Evolutionary conservation across 2,797 vertebrate genomes (phyloP).

Genomic region (Arremon brunneinucha): DNA sequence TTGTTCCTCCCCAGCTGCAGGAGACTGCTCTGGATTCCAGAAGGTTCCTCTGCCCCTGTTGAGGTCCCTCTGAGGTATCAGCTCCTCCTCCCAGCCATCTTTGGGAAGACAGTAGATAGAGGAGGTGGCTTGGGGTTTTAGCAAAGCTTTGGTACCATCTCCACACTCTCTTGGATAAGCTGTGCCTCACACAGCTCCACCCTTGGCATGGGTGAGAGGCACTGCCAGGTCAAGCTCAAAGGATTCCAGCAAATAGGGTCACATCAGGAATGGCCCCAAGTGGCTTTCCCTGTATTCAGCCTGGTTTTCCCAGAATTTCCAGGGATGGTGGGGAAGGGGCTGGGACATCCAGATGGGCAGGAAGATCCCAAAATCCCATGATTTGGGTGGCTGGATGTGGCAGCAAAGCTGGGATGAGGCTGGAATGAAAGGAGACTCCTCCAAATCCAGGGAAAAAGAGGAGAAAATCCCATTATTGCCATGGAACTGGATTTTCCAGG

Average conservation of each 20-base stretch:
- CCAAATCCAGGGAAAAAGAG: not conserved
- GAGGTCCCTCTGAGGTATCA: not conserved
- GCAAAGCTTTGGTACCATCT: not conserved
- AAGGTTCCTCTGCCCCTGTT: not conserved
- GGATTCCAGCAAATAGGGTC: no score
- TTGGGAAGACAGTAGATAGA: not conserved
- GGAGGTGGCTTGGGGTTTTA: not conserved
- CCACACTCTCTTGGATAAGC: no score
- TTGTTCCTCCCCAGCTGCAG: not conserved
- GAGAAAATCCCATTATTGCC: not conserved
- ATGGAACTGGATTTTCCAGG: not conserved
- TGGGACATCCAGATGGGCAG: fast-evolving
- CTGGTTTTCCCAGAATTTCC: not conserved
- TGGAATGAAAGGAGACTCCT: not conserved
- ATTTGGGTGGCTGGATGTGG: not conserved
- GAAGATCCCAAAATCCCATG: not conserved
- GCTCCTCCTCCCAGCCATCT: no score
- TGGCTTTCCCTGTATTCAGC: not conserved
- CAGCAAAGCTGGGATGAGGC: not conserved
- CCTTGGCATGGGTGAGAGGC: not conserved
- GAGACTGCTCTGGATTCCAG: not conserved
- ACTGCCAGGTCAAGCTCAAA: not conserved
- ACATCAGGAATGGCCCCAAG: not conserved
- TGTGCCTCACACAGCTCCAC: not conserved
- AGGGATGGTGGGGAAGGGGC: no score